phyloP scores from a whole-genome alignment of 2,113 vertebrate genomes.

The Shinisaurus crocodilurus region DNA sequence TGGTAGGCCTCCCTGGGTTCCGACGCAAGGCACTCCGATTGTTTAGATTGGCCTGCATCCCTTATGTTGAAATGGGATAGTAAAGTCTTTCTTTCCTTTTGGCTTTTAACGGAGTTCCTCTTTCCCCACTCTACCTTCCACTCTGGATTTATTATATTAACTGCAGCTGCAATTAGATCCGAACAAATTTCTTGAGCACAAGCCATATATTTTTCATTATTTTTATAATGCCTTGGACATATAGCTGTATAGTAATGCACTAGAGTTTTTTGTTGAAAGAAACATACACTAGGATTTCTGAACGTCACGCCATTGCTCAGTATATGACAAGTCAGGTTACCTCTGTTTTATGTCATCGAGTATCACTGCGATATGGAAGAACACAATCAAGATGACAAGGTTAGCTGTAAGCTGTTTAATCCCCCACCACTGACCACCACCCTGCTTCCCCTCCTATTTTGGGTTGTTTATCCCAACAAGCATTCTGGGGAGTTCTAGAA shows the following conservation, averaged over 20 bases:
- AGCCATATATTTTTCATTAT: constrained; percentile 34
- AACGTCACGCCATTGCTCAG: constrained; percentile 37
- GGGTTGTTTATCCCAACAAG: constrained; percentile 49
- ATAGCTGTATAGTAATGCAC: constrained; percentile 14
- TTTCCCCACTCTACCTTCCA: not conserved
- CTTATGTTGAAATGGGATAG: not conserved
- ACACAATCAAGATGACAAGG: constrained; percentile 54
- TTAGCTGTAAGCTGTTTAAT: constrained; percentile 36
- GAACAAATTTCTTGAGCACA: not conserved
- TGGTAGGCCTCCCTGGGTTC: not conserved
- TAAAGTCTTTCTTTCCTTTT: not conserved
- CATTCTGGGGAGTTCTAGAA: not conserved
- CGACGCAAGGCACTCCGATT: not conserved
- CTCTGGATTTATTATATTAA: not conserved
- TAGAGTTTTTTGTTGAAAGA: constrained; percentile 8
- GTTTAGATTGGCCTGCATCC: not conserved
- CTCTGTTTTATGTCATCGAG: constrained; percentile 61
- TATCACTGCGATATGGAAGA: constrained; percentile 9
- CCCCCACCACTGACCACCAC: not conserved
- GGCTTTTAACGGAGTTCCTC: not conserved
- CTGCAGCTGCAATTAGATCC: constrained; percentile 10
- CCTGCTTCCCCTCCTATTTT: not conserved
- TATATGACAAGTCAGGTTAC: constrained; percentile 59
- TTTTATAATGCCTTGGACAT: constrained; percentile 8
- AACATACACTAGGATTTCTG: constrained; percentile 29